Evolutionary conservation across 2,888 invertebrate genomes (phyloP).

Genomic region (Halictus quadricinctus): DNA sequence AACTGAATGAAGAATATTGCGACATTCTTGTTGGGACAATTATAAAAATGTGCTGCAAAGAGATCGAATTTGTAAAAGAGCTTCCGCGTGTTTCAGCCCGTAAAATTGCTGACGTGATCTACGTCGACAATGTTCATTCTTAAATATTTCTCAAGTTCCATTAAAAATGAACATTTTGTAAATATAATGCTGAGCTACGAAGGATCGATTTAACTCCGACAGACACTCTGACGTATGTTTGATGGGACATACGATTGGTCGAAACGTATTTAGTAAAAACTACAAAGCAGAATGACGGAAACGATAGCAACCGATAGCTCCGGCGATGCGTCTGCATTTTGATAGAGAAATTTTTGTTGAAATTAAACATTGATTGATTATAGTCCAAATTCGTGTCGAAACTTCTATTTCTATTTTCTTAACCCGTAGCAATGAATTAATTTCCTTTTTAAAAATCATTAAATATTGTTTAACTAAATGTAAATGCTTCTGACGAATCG

Average conservation of each 20-base stretch:
- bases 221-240: conserved; percentile 53
- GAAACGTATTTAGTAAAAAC: conserved; percentile 45
- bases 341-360: neutral
- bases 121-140: neutral
- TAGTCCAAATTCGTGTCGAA: neutral
- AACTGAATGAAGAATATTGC: neutral
- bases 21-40: neutral
- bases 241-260: conserved; percentile 39
- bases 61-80: neutral
- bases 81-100: too few species aligned
- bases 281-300: conserved; percentile 40
- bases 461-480: neutral
- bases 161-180: neutral
- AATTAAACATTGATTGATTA: conserved; percentile 13
- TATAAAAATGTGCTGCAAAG: neutral
- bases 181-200: neutral
- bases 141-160: neutral
- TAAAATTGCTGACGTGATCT: neutral
- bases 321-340: conserved; percentile 26
- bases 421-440: too few species aligned
- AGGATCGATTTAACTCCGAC: conserved; percentile 25
- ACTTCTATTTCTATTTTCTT: neutral
- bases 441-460: neutral
- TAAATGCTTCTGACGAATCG: conserved; percentile 29
- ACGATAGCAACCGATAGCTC: conserved; percentile 23